A percentile compares a stretch with the other conserved stretches of the same genome.
Evolutionary conservation across 2,888 invertebrate species (phyloP).

Genomic region (Tetanocera ferruginea): DNA sequence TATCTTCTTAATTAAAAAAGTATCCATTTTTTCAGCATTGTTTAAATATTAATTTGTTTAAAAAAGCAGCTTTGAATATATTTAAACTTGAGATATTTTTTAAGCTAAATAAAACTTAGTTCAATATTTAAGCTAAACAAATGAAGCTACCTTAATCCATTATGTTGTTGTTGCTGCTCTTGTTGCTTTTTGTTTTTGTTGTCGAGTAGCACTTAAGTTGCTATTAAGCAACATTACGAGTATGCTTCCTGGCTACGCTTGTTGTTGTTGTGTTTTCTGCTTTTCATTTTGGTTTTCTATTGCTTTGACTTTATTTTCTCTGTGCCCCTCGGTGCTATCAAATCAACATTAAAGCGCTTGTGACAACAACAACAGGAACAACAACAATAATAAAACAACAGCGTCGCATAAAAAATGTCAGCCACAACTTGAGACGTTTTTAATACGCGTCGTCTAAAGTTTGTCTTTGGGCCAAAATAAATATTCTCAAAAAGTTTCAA

Average conservation of each 20-base stretch:
- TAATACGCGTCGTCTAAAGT: background rate
- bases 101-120: background rate
- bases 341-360: background rate
- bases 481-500: constrained; percentile 8
- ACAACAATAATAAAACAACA: background rate
- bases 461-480: background rate
- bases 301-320: background rate
- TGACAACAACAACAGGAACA: background rate
- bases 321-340: background rate
- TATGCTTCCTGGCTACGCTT: constrained; percentile 18
- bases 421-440: background rate
- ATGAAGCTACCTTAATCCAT: constrained; percentile 4
- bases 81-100: too few species aligned
- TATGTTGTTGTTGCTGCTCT: background rate
- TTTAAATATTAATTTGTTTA: too few species aligned
- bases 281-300: background rate
- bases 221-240: constrained; percentile 22
- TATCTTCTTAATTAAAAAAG: too few species aligned
- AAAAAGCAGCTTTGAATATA: too few species aligned
- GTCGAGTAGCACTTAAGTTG: constrained; percentile 12
- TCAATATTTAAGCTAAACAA: constrained; percentile 1
- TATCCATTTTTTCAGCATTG: too few species aligned
- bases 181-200: background rate
- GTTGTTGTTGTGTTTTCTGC: background rate
- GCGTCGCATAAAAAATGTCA: background rate